A percentile compares a stretch with the other conserved stretches of the same genome.
Evolutionary conservation across 2,113 vertebrate species (phyloP).

Genomic region (Channa maculata): DNA sequence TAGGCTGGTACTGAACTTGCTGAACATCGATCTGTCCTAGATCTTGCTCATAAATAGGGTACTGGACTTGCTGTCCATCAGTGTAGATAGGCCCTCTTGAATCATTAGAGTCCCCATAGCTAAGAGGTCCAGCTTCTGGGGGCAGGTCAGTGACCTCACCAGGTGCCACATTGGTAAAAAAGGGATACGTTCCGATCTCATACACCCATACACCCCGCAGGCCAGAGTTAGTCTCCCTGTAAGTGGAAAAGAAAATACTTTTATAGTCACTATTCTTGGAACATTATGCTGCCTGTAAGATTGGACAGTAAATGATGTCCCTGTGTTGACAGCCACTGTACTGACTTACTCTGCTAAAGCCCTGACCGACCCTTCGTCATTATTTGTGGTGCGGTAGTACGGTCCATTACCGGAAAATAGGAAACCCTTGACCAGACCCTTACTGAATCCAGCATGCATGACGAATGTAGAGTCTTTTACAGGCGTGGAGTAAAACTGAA

Average conservation of each 20-base stretch:
- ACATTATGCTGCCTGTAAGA: not conserved
- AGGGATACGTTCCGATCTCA: constrained; percentile 88
- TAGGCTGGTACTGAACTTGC: constrained; percentile 82
- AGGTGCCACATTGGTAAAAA: constrained; percentile 80
- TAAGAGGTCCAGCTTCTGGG: constrained; percentile 31
- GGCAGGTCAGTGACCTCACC: constrained; percentile 80
- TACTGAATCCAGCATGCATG: constrained; percentile 89
- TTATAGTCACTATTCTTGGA: not conserved
- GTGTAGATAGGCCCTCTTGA: constrained; percentile 18
- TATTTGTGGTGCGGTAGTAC: constrained; percentile 85
- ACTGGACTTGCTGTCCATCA: constrained; percentile 50
- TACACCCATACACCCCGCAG: constrained; percentile 91
- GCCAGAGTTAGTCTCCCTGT: constrained; percentile 91
- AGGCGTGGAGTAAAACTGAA: constrained; percentile 87
- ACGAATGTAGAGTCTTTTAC: constrained; percentile 67
- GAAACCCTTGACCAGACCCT: constrained; percentile 82
- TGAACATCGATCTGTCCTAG: constrained; percentile 62
- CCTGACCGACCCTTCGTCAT: constrained; percentile 84
- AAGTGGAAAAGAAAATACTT: not conserved
- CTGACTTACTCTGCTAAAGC: constrained; percentile 87
- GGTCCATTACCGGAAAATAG: constrained; percentile 83
- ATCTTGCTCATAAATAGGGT: constrained; percentile 45
- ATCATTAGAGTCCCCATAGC: not conserved
- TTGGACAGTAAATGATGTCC: not conserved
- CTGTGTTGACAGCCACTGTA: not conserved